Conservation (phyloP, 1,140 invertebrate genomes). For the Heliconius hewitsoni region DNA sequence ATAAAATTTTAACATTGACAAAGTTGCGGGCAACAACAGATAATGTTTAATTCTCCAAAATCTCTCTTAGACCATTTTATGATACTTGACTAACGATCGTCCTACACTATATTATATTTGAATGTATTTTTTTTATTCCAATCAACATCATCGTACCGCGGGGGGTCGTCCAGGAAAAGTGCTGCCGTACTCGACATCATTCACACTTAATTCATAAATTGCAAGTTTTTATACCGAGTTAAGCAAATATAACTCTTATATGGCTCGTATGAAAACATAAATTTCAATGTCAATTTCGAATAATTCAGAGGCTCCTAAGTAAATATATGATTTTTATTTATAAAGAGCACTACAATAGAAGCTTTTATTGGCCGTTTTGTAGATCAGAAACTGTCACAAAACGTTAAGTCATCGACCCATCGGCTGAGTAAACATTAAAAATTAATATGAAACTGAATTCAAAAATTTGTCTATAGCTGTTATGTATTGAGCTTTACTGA, state of each 20-base stretch:
- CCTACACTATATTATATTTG: neutral
- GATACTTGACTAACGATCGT: neutral
- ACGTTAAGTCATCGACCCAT: conserved; percentile 64
- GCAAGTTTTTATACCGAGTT: conserved; percentile 35
- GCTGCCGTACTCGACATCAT: conserved; percentile 49
- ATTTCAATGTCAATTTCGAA: neutral
- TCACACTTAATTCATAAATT: conserved; percentile 52
- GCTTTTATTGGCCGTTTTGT: conserved; percentile 76
- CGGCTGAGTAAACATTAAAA: conserved; percentile 71
- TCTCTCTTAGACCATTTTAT: neutral
- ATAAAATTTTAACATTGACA: neutral
- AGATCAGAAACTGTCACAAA: conserved; percentile 70
- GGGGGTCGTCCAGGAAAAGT: conserved; percentile 53
- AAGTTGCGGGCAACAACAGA: neutral
- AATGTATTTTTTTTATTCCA: conserved; percentile 21
- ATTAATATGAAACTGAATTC: conserved; percentile 39
- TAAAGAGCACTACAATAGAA: conserved; percentile 65
- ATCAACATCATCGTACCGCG: conserved; percentile 30
- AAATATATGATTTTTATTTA: conserved; percentile 63
- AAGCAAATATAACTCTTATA: conserved; percentile 36
- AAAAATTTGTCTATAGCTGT: neutral
- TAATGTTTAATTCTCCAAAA: neutral
- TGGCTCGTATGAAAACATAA: conserved; percentile 21
- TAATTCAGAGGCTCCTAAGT: conserved; percentile 46
- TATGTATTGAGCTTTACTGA: neutral